Conservation (phyloP, 1,140 invertebrate genomes). For the Phthorimaea operculella region DNA sequence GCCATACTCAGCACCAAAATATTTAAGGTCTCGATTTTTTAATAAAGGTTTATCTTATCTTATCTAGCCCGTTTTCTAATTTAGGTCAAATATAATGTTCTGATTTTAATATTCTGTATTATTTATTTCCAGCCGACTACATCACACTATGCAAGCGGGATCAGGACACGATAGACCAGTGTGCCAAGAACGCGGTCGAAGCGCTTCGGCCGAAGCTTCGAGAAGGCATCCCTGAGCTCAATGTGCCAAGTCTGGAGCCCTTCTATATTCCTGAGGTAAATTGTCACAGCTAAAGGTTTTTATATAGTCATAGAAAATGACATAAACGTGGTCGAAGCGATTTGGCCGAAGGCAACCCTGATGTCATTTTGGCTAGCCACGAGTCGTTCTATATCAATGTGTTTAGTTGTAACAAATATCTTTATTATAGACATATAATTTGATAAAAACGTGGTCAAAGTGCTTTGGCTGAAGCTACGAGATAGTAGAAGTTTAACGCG, state of each 20-base stretch:
- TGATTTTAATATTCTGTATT: background rate
- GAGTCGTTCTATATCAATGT: too few relatives aligned
- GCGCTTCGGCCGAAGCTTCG: slow-evolving; percentile 63
- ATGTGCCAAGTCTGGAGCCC: slow-evolving; percentile 72
- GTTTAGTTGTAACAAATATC: too few relatives aligned
- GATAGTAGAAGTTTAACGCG: slow-evolving; percentile 72
- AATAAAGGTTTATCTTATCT: too few relatives aligned
- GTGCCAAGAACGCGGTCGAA: slow-evolving; percentile 69
- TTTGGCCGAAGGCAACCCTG: slow-evolving; percentile 72
- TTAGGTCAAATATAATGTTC: too few relatives aligned
- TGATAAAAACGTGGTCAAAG: too few relatives aligned
- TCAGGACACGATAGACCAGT: slow-evolving; percentile 70
- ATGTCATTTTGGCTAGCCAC: too few relatives aligned
- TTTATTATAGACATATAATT: too few relatives aligned
- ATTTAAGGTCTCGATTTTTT: too few relatives aligned
- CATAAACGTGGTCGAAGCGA: slow-evolving; percentile 64
- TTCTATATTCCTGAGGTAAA: slow-evolving; percentile 67
- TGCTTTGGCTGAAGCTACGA: too few relatives aligned
- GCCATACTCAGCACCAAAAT: too few relatives aligned
- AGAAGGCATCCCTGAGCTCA: slow-evolving; percentile 72
- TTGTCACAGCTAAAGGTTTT: background rate
- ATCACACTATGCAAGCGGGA: slow-evolving; percentile 73
- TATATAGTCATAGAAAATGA: too few relatives aligned
- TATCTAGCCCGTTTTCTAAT: too few relatives aligned
- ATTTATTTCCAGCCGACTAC: slow-evolving; percentile 70